Evolutionary conservation across 2,888 invertebrate species (phyloP), one percentile per base, ranked within the genome.

Genomic region (Drosophila suboccidentalis): DNA sequence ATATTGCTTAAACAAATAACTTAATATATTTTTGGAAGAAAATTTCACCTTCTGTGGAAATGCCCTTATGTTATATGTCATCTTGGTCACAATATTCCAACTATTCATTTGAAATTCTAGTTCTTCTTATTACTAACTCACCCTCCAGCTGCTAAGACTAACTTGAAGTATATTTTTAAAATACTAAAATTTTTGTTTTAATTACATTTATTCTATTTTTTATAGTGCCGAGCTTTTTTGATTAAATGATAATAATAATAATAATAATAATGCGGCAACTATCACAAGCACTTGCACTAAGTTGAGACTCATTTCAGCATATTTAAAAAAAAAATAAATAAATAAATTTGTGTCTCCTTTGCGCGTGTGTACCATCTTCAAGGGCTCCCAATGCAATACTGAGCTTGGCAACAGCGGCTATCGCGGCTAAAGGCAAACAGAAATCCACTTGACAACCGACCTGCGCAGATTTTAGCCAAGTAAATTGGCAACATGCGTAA

Each of bases 401-500:
- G 61, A 62, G 41, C 38, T 19, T n/a, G n/a, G 13, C 19, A 32
- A 13, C 13, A 34, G 13, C 34, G 4, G 1, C 1, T 13, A 19
- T 13, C 13, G 13, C 11, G 32, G 36, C 34, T 9, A 36, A 50
- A 19, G 34, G 50, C 50, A 50, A 41, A 38, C 47, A 32, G 55
- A 41, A 58, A 13, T 10, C 4, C 22, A 55, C 47, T 41, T 55
- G 69, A 39, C 32, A 54, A 43, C 49, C 75, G 75, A 69, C 66
- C 77, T 61, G 72, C 65, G 75, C 74, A 69, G 60, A 60, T 57
- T 44, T 62, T 53, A 26, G 51, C 66, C 41, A 50, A 63, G 64
- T 86, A 68, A 75, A 84, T 73, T 68, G 79, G 44, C 75, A 53
- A 64, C 69, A 71, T 66, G 82, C 71, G 85, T 83, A 85, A 83